Base-by-base conservation (phyloP, 2,888 invertebrate species). In the Subacronicta megacephala region DNA sequence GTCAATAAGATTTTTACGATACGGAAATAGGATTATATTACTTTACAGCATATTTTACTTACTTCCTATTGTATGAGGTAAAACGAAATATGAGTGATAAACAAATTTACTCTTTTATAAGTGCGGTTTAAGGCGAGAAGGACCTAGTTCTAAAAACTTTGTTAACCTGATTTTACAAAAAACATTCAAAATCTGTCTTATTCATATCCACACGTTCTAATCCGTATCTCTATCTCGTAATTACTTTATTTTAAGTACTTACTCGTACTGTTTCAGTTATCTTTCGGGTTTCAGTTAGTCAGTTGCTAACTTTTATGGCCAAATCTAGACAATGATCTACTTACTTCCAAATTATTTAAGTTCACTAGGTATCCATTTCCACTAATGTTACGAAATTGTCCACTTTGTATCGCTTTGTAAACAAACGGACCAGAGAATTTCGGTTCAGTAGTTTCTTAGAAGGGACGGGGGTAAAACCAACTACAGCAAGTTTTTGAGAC, bases 391-490 rank as follows among this genome's bases (percentile, higher is more conserved):
- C 61, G 47, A 72, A 65, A 69, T 53, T 72, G 77, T 77, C 75
- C 67, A 78, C 72, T 78, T 82, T 71, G 75, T 69, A 69, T 77
- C 66, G 15, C 61, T 79, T 60, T 71, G 78, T 72, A 85, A 88
- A 88, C 83, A 88, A 67, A 66, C 63, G 57, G 60, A 78, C 82
- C 73, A 72, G 80, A 73, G 82, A 84, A 83, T 85, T 83, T 88
- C 67, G 80, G 87, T 88, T 84, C 90, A 85, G 92, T 91, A 92
- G 91, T 90, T 92, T 93, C 92, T 81, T 40, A 77, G 92, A 93
- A 92, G 78, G 89, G 87, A 78, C 83, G 56, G 74, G 74, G 74
- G 77, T 70, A 79, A 78, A 80, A 80, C 68, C 62, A 78, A 72
- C 66, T 62, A 60, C 63, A 72, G 77, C 70, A 17, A 51, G 65